Evolutionary conservation across 1,140 invertebrate genomes (phyloP), one percentile per base, ranked within the genome.

Genomic region (Tetramorium parvispinum): DNA sequence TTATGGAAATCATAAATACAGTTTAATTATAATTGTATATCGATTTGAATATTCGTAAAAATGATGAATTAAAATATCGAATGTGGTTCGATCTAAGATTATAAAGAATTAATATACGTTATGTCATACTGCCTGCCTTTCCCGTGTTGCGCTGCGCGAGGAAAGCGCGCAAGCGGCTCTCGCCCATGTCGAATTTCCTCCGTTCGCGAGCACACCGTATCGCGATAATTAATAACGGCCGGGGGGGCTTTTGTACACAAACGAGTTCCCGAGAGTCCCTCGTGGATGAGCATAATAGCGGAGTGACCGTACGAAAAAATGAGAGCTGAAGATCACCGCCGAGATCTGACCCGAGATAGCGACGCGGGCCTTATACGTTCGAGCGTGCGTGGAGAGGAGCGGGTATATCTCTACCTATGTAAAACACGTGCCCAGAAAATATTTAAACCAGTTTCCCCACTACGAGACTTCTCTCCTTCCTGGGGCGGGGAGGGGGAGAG

Each of bases 371-470:
- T 92, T 92, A 91, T 92, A 91, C 88, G 91, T 92, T 93, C 87
- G 85, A 86, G 89, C 90, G 91, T 89, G 92, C 87, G 51, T 66
- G 65, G 88, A 93, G 75, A 78, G 86, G 37, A 89, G 85, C 63
- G 85, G 57, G 82, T 91, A 91, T 89, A 88, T 93, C 85, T 91
- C 88, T 92, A 82, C 86, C 88, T 89, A 92, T 93, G 91, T 93
- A 91, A 87, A 93, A 93, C 92, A 93, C 90, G 92, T 93, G 91
- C 92, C 89, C 86, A 89, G 90, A 92, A 93, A 92, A 90, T 92
- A 92, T 93, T 93, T 92, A 89, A 93, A 93, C 91, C 92, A 93
- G 92, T 93, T 93, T 86, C 81, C 37, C 71, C 78, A 86, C 83
- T 53, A 76, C 68, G 53, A 53, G 27, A 59, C 63, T 57, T 11